Base-by-base conservation (phyloP, 2,888 invertebrate species). In the Agonum fuliginosum region DNA sequence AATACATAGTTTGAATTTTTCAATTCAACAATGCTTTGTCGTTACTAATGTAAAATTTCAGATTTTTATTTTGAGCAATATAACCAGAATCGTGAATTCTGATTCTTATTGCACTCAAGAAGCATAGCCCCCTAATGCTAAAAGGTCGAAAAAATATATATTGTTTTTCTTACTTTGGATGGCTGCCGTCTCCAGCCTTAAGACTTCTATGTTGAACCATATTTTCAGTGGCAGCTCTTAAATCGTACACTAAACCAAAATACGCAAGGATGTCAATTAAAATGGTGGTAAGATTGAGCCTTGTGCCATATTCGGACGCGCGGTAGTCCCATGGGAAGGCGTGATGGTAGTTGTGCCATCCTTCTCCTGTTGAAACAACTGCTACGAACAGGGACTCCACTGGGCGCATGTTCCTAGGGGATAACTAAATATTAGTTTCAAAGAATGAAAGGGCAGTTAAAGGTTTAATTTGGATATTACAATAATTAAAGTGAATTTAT, bases 341-440 rank as follows among this genome's bases (percentile, higher is more conserved):
- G 84, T 94, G 94, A 83, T 94, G 94, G 84, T 93, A 94, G 85
- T 94, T 94, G 85, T 94, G 94, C 91, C 93, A 94, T 1, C 94
- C 94, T 83, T 92, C 91, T 0, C 91, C 91, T 0, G 89, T 83
- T 0, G 91, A 90, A 70, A 91, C 87, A 0, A 90, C 87, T 0
- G 91, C 88, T 0, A 93, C 93, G 67, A 90, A 87, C n/a, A 87
- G 85, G 81, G 91, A 92, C 83, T 93, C 92, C 0, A 89, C 88
- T 0, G 93, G 91, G 79, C 90, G 87, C 82, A 93, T 88, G 83
- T 88, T 86, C 82, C 91, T 90, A 86, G 48, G 87, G 87, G 48
- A 48, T 17, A 43, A 12, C 3, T 43, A 43, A 12, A 43, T n/a
- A n/a, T n/a, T n/a, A n/a, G n/a, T n/a, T n/a, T n/a, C n/a, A n/a